Evolutionary conservation across 2,113 vertebrate genomes (phyloP).

Genomic region (Anoura caudifer): DNA sequence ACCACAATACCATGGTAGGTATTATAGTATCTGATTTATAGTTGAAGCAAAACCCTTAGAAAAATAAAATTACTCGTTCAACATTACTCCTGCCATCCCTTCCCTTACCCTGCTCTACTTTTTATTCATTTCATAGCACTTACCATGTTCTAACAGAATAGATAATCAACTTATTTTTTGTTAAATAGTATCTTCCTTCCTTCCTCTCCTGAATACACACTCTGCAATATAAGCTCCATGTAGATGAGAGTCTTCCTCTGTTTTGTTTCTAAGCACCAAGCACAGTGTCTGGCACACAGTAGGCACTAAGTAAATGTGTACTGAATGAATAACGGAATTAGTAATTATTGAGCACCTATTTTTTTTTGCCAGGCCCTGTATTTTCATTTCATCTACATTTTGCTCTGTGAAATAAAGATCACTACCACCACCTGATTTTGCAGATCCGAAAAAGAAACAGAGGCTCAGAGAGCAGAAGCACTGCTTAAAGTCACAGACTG

Average conservation of each 20-base stretch:
- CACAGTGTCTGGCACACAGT: neutral
- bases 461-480: neutral
- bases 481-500: neutral
- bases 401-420: slow-evolving; percentile 56
- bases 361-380: neutral
- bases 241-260: neutral
- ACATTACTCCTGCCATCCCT: neutral
- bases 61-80: neutral
- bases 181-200: neutral
- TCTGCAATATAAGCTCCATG: neutral
- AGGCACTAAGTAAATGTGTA: neutral
- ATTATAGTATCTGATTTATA: neutral
- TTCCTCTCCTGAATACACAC: neutral
- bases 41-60: neutral
- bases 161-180: neutral
- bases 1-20: neutral
- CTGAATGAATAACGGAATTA: neutral
- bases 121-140: neutral
- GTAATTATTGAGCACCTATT: neutral
- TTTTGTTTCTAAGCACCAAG: neutral
- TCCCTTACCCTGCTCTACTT: neutral
- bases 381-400: slow-evolving; percentile 35
- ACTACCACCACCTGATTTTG: neutral
- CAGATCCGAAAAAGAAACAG: neutral
- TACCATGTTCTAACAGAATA: neutral